Percentiles rank a stretch among this genome's conserved stretches.
Evolutionary conservation across 2,797 vertebrate species (phyloP).

Genomic region (Spea hammondii): DNA sequence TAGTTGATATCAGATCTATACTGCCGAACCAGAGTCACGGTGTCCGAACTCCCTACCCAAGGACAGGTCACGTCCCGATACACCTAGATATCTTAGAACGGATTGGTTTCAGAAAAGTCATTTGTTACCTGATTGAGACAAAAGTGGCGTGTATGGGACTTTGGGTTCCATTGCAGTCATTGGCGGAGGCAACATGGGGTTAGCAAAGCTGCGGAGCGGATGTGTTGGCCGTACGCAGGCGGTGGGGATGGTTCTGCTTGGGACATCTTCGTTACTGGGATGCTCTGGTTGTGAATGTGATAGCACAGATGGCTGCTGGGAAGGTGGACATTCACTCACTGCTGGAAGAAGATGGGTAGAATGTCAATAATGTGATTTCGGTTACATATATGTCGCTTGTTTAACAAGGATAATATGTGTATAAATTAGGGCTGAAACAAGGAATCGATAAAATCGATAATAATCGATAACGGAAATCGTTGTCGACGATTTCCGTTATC

Average conservation of each 20-base stretch:
- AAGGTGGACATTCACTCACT: conserved; percentile 63
- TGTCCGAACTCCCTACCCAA: no score
- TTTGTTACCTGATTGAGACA: conserved; percentile 80
- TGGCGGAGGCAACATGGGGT: conserved; percentile 85
- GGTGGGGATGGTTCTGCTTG: conserved; percentile 83
- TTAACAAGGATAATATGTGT: no score
- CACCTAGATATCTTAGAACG: no score
- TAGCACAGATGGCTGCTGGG: conserved; percentile 73
- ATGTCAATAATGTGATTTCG: conserved; percentile 16
- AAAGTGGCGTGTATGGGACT: conserved; percentile 80
- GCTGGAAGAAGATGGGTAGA: conserved; percentile 56
- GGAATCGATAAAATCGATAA: no score
- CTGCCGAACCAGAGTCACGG: conserved; percentile 25
- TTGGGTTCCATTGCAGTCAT: conserved; percentile 90
- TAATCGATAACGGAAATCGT: no score
- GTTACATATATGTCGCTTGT: conserved; percentile 35
- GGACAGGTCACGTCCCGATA: no score
- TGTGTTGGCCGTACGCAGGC: conserved; percentile 88
- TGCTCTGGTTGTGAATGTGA: conserved; percentile 71
- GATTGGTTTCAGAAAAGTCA: not conserved
- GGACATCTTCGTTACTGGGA: conserved; percentile 69
- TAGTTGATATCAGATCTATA: conserved; percentile 62
- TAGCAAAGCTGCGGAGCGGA: conserved; percentile 89
- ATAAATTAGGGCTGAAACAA: no score
- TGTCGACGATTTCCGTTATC: no score